These are phyloP conservation scores for Chymomyza costata DNA, from an alignment of 1,140 invertebrate species.

Conservation along the genomic window DNA sequence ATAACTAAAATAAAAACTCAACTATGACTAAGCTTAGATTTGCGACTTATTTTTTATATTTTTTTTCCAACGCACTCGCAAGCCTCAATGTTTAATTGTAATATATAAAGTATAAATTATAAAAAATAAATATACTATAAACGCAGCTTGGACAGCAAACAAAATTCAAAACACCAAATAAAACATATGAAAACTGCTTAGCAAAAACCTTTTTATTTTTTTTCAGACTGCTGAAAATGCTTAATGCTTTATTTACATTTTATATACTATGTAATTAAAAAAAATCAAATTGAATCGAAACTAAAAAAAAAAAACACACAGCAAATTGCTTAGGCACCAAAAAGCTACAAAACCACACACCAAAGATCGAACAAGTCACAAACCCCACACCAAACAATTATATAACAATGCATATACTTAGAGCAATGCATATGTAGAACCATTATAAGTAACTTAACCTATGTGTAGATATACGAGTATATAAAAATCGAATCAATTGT, in stretches of 20 bases:
- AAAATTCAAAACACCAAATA: constrained; percentile 3
- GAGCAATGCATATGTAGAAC: too few species aligned
- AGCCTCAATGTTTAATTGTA: constrained; percentile 14
- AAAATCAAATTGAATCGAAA: constrained; percentile 33
- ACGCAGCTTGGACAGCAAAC: too few species aligned
- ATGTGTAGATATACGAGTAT: too few species aligned
- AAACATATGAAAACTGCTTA: constrained; percentile 1
- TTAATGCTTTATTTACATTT: constrained; percentile 38
- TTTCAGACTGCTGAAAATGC: constrained; percentile 15
- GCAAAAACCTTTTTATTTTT: constrained; percentile 13
- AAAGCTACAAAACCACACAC: constrained; percentile 59
- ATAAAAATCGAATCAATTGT: too few species aligned
- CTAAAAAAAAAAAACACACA: constrained; percentile 44
- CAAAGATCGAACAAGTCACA: constrained; percentile 40
- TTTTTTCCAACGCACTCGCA: too few species aligned
- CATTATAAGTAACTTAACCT: too few species aligned
- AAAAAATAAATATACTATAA: constrained; percentile 13
- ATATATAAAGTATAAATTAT: too few species aligned
- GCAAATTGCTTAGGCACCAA: constrained; percentile 68
- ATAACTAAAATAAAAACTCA: too few species aligned
- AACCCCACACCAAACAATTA: too few species aligned
- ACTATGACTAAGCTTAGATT: too few species aligned
- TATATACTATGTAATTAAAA: constrained; percentile 12
- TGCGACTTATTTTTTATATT: too few species aligned
- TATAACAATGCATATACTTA: too few species aligned